A percentile compares a stretch with the other conserved stretches of the same genome.
phyloP scores from a whole-genome alignment of 2,888 invertebrate species.

The Melanophora roralis region DNA sequence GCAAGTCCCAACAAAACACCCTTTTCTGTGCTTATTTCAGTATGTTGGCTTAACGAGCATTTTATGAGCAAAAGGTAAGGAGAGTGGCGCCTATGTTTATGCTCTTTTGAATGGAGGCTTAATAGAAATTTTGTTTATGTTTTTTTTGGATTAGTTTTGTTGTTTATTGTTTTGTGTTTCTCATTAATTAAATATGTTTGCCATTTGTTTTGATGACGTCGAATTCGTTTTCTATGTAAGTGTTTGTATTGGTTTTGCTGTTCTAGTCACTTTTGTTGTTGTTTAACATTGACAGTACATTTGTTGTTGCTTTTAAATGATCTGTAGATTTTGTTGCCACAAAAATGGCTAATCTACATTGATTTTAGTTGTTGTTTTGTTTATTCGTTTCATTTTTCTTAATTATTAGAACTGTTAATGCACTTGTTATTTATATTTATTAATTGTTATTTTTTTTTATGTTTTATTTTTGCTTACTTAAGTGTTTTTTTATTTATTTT shows the following conservation, averaged over 20 bases:
- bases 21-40: not conserved
- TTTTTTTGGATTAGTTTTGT: not conserved
- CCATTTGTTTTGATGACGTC: conserved; percentile 20
- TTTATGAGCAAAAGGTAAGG: too few species aligned
- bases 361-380: not conserved
- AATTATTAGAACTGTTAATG: not conserved
- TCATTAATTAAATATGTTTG: conserved; percentile 16
- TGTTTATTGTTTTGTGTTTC: not conserved
- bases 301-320: not conserved
- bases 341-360: not conserved
- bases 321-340: not conserved
- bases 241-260: not conserved
- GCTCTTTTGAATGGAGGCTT: not conserved
- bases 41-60: not conserved
- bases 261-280: not conserved
- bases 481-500: conserved; percentile 3
- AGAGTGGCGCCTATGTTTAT: not conserved
- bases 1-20: too few species aligned
- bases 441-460: conserved; percentile 33
- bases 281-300: not conserved
- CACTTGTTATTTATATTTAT: conserved; percentile 33
- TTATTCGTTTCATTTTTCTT: not conserved
- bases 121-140: not conserved
- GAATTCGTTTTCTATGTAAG: not conserved
- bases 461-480: not conserved